Evolutionary conservation across 2,888 invertebrate species (phyloP).

Genomic region (Melieria crassipennis): DNA sequence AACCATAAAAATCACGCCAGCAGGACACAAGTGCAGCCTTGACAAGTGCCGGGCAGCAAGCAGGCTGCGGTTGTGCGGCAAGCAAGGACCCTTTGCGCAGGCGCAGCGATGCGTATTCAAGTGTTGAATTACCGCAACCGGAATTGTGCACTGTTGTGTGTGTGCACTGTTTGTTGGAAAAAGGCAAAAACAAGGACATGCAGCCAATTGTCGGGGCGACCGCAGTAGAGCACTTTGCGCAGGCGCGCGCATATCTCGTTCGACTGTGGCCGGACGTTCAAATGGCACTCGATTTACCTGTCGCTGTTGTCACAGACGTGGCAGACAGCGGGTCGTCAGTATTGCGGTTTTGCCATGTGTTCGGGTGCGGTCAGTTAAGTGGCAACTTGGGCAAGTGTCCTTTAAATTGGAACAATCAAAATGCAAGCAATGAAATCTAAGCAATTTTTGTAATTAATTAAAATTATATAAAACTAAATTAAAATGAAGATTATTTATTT

Average conservation of each 20-base stretch:
- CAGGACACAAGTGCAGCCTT: neutral
- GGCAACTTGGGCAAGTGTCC: neutral
- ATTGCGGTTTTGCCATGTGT: slow-evolving; percentile 52
- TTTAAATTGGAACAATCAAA: neutral
- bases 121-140: slow-evolving; percentile 43
- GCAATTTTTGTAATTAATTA: neutral
- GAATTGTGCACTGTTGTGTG: neutral
- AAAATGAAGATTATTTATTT: no score
- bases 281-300: no score
- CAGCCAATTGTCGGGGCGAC: neutral
- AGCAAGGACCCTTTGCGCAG: slow-evolving; percentile 38
- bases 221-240: slow-evolving; percentile 17
- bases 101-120: slow-evolving; percentile 43
- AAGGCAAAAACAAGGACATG: no score
- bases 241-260: slow-evolving; percentile 26
- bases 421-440: neutral
- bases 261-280: no score
- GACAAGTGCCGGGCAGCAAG: slow-evolving; percentile 13
- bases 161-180: no score
- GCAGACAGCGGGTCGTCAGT: slow-evolving; percentile 33
- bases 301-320: slow-evolving; percentile 14
- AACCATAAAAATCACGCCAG: slow-evolving; percentile 27
- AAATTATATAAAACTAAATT: no score
- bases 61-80: slow-evolving; percentile 1
- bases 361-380: slow-evolving; percentile 31